Evolutionary conservation across 2,888 invertebrate species (phyloP).

Genomic region (Zootermopsis nevadensis): DNA sequence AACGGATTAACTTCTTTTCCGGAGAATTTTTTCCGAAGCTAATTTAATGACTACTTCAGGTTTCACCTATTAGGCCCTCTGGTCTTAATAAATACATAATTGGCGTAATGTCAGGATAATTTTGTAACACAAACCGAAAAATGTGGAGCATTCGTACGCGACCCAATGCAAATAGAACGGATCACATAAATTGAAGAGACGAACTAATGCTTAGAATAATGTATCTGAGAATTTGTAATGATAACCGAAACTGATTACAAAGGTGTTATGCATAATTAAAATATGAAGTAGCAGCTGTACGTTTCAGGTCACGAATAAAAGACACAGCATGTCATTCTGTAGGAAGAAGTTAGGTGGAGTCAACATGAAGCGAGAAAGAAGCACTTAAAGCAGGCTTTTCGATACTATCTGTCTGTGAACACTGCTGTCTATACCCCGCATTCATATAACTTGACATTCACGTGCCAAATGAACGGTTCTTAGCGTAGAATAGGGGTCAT

Average conservation of each 20-base stretch:
- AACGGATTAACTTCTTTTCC: too few species aligned
- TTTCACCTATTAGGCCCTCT: too few species aligned
- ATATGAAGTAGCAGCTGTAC: constrained; percentile 20
- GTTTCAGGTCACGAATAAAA: constrained; percentile 6
- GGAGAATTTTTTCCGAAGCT: too few species aligned
- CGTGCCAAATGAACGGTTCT: too few species aligned
- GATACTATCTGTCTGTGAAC: neutral
- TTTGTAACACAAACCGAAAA: too few species aligned
- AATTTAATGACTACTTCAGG: too few species aligned
- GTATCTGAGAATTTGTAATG: neutral
- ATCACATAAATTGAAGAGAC: neutral
- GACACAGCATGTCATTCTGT: neutral
- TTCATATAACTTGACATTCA: too few species aligned
- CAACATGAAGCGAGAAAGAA: neutral
- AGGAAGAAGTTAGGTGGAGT: constrained; percentile 10
- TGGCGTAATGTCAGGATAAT: too few species aligned
- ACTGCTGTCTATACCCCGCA: neutral
- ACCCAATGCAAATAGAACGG: neutral
- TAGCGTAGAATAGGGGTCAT: too few species aligned
- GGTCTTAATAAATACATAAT: too few species aligned
- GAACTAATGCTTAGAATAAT: neutral
- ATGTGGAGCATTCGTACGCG: neutral
- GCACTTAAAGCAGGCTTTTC: neutral
- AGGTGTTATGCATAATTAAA: constrained; percentile 24
- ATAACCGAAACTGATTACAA: neutral